These are phyloP conservation scores for Acrobasis suavella DNA, from an alignment of 2,888 invertebrate species.

Conservation along the genomic window DNA sequence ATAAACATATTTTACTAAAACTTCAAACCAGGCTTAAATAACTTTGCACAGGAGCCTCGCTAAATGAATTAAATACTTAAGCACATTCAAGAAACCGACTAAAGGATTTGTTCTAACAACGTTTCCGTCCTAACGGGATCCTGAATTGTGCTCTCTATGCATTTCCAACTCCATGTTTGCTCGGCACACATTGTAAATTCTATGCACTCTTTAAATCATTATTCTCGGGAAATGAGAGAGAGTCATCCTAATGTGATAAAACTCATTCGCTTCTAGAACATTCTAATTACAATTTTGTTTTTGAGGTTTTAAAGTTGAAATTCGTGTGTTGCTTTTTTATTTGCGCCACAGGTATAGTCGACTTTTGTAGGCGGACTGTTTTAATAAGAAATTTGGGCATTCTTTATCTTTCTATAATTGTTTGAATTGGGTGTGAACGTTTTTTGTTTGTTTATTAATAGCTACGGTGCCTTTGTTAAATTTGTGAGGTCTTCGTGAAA, in stretches of 20 bases:
- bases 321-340: background rate
- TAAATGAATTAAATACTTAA: background rate
- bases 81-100: background rate
- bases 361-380: conserved; percentile 59
- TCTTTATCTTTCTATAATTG: conserved; percentile 56
- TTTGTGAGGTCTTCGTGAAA: conserved; percentile 45
- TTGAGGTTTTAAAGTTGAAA: background rate
- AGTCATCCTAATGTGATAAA: conserved; percentile 30
- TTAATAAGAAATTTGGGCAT: conserved; percentile 64
- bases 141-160: conserved; percentile 38
- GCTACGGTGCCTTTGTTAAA: conserved; percentile 50
- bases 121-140: conserved; percentile 26
- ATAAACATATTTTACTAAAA: no score
- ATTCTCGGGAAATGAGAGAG: conserved; percentile 61
- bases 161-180: conserved; percentile 52
- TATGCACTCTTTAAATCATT: conserved; percentile 56
- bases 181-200: conserved; percentile 53
- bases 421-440: conserved; percentile 63
- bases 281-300: conserved; percentile 36
- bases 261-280: background rate
- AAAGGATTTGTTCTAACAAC: conserved; percentile 10
- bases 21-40: no score
- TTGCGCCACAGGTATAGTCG: conserved; percentile 47
- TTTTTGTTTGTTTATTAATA: conserved; percentile 59
- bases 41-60: no score